Evolutionary conservation across 2,797 vertebrate species (phyloP), one percentile per base, ranked within the genome.

Genomic region (Nyctibius grandis): DNA sequence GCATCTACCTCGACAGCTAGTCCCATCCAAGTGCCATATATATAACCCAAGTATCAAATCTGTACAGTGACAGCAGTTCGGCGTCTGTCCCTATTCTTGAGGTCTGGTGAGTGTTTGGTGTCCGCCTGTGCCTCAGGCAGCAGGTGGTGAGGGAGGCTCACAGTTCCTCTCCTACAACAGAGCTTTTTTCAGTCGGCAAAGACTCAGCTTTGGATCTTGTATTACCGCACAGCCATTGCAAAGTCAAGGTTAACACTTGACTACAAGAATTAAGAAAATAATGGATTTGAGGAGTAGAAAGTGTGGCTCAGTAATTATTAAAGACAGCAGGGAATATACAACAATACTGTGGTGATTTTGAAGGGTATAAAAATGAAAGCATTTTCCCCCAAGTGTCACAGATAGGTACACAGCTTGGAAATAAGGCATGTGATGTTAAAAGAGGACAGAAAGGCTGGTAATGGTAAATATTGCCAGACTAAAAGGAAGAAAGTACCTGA

Each of bases 11-110:
- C 12, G 3, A 26, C 36, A 64, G 50, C 69, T 57, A 5, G 25
- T 51, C 9, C 36, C 38, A 26, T 1, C 61, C 1, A 72, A 40
- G 8, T 15, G 38, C 11, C 38, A 2, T 1, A 8, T 2, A 53
- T 6, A 8, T 12, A 40, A 44, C 5, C 12, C 28, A 23, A 14
- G 26, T 15, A 40, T 2, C 15, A 5, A n/a, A n/a, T n/a, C n/a
- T n/a, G n/a, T n/a, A n/a, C 19, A 12, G 36, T 7, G 19, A 10
- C 64, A 76, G n/a, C 36, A 53, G 17, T 4, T n/a, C 53, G 33
- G 23, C 7, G 28, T 23, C 74, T 47, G 12, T 8, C 26, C 61
- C 45, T 40, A 23, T 5, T 33, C 63, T 15, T 36, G 19, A 29
- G 13, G n/a, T 9, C 1, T n/a, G n/a, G 5, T 5, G 18, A 9